phyloP scores from a whole-genome alignment of 2,797 vertebrate genomes.

The Helicolenus hilgendorfi region DNA sequence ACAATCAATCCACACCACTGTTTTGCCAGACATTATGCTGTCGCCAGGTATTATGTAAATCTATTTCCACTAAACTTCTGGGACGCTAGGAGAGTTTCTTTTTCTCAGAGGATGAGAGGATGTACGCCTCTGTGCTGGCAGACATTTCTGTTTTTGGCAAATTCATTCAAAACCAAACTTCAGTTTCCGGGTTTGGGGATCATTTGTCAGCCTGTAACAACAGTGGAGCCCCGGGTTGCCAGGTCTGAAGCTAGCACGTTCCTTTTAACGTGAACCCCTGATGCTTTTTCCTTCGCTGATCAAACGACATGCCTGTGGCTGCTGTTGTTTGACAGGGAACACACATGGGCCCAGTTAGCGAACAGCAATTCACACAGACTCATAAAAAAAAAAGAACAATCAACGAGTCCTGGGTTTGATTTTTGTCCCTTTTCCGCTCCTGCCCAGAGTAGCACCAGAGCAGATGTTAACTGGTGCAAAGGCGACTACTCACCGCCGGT shows the following conservation, averaged over 20 bases:
- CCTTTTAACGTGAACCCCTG: slow-evolving; percentile 48
- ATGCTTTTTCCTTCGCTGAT: slow-evolving; percentile 52
- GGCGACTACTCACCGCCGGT: not conserved
- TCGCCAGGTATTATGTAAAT: slow-evolving; percentile 52
- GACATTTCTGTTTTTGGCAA: slow-evolving; percentile 5
- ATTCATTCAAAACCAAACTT: slow-evolving; percentile 6
- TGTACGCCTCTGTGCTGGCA: slow-evolving; percentile 14
- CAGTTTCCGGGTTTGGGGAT: slow-evolving; percentile 18
- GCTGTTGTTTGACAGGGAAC: slow-evolving; percentile 62
- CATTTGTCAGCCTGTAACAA: slow-evolving; percentile 12
- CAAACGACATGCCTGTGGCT: slow-evolving; percentile 62
- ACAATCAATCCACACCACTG: slow-evolving; percentile 25
- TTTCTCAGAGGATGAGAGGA: slow-evolving; percentile 2
- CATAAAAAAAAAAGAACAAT: slow-evolving; percentile 58
- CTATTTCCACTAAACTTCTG: slow-evolving; percentile 54
- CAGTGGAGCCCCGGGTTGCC: slow-evolving; percentile 7
- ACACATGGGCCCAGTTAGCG: slow-evolving; percentile 72
- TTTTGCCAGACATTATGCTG: slow-evolving; percentile 49
- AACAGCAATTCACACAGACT: slow-evolving; percentile 35
- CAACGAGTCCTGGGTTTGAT: slow-evolving; percentile 27
- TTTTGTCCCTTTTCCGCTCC: slow-evolving; percentile 9
- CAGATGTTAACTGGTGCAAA: slow-evolving; percentile 47
- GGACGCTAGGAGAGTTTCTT: slow-evolving; percentile 10
- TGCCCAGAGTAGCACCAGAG: not conserved
- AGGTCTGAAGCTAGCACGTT: slow-evolving; percentile 24